Evolutionary conservation across 2,888 invertebrate genomes (phyloP).

Genomic region (Neria commutata): DNA sequence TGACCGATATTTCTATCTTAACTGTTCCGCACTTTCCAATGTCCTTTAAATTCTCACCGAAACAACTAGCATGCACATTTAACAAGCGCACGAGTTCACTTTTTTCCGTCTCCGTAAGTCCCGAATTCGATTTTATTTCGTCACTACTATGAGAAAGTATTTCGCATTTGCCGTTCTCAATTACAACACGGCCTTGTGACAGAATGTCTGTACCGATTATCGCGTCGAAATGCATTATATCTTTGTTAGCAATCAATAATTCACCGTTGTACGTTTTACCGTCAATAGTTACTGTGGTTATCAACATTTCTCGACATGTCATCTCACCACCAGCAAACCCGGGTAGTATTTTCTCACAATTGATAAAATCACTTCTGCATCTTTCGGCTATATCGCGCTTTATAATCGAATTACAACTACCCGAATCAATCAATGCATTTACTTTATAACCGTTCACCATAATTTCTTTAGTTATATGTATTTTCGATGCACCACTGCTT

Average conservation of each 20-base stretch:
- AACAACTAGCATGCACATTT: slow-evolving; percentile 13
- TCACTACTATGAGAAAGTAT: slow-evolving; percentile 10
- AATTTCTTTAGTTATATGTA: slow-evolving; percentile 5
- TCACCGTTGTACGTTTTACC: background rate
- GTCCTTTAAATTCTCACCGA: slow-evolving; percentile 14
- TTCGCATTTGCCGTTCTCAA: slow-evolving; percentile 20
- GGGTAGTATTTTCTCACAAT: background rate
- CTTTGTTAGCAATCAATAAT: slow-evolving; percentile 7
- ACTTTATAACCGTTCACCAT: slow-evolving; percentile 4
- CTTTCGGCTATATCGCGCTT: background rate
- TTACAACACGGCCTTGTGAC: slow-evolving; percentile 14
- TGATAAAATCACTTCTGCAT: background rate
- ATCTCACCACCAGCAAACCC: background rate
- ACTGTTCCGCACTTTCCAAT: slow-evolving; percentile 18
- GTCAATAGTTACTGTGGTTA: slow-evolving; percentile 8
- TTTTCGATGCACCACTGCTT: no score
- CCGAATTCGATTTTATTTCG: slow-evolving; percentile 2
- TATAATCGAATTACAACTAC: background rate
- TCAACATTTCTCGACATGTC: background rate
- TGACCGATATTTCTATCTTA: slow-evolving; percentile 22
- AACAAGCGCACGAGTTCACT: slow-evolving; percentile 1
- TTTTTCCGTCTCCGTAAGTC: slow-evolving; percentile 3
- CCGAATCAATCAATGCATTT: slow-evolving; percentile 7
- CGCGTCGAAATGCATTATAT: slow-evolving; percentile 7
- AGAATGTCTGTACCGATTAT: slow-evolving; percentile 20